Evolutionary conservation across 2,797 vertebrate species (phyloP), one percentile per base, ranked within the genome.

Genomic region (Anas acuta): DNA sequence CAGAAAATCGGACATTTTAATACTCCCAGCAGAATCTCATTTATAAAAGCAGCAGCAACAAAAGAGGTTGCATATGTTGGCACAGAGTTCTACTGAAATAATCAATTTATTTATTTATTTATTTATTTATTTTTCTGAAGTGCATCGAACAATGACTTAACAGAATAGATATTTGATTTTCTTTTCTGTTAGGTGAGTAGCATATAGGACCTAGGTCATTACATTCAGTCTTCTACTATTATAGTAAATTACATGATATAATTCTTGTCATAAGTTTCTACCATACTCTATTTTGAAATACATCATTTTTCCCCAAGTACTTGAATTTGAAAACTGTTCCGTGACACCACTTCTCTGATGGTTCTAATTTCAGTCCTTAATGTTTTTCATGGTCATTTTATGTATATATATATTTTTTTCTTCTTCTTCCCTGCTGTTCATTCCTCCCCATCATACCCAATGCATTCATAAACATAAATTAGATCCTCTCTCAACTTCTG

Each of bases 241-340:
- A 75, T 6, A 57, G 26, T 6, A 8, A 73, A 82, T 15, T 33
- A 51, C 23, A 43, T 72, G 28, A 41, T 19, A 43, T 56, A 23
- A 60, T 20, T 23, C 5, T 4, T 35, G 84, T 53, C 72, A 43
- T 3, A 39, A 26, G 66, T 60, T 87, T 70, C 26, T 58, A 81
- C 13, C 22, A 35, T 75, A 65, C 4, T 53, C 25, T 18, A 23
- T 84, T 78, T 86, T 78, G 25, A 75, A 94, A 54, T 11, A 54
- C 30, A 5, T 12, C 0, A 18, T 61, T 32, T 60, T n/a, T 37
- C 3, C 3, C 14, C 13, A 61, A 70, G 39, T 15, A 81, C 13
- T 57, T 81, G 25, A 60, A 93, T 81, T 71, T 87, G 41, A 93
- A 95, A 96, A n/a, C 18, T 62, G 25, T 86, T 81, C 26, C 41